These are phyloP conservation scores for Emys orbicularis DNA, from an alignment of 2,797 vertebrate species.

Conservation along the genomic window DNA sequence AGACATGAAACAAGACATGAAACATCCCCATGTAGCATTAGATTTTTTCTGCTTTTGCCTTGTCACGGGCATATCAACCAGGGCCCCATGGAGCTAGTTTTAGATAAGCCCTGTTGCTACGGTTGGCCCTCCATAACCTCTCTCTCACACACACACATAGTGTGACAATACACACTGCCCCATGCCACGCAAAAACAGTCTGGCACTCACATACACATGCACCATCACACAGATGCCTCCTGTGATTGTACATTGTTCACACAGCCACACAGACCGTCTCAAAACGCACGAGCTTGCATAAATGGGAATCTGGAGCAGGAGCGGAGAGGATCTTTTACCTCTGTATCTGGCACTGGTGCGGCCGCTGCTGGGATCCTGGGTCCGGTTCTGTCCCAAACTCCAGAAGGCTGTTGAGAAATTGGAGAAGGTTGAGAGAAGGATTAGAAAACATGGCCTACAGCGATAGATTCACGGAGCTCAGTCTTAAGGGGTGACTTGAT, in stretches of 20 bases:
- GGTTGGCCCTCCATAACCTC: background rate
- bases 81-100: background rate
- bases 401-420: background rate
- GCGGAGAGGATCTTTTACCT: background rate
- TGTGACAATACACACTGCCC: background rate
- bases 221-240: background rate
- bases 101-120: background rate
- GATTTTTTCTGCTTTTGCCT: background rate
- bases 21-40: fast-evolving
- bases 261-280: too few relatives aligned
- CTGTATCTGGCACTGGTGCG: background rate
- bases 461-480: background rate
- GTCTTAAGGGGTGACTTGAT: background rate
- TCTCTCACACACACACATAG: too few relatives aligned
- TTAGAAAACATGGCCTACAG: background rate
- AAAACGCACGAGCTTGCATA: background rate
- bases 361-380: background rate
- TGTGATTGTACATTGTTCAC: background rate
- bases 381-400: background rate
- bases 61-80: fast-evolving
- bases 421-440: background rate
- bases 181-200: background rate
- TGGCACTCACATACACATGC: background rate
- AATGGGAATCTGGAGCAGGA: background rate
- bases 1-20: background rate